Percentiles rank a stretch among this genome's conserved stretches.
Conservation (phyloP, 2,888 invertebrate genomes). For the Mythimna vitellina region DNA sequence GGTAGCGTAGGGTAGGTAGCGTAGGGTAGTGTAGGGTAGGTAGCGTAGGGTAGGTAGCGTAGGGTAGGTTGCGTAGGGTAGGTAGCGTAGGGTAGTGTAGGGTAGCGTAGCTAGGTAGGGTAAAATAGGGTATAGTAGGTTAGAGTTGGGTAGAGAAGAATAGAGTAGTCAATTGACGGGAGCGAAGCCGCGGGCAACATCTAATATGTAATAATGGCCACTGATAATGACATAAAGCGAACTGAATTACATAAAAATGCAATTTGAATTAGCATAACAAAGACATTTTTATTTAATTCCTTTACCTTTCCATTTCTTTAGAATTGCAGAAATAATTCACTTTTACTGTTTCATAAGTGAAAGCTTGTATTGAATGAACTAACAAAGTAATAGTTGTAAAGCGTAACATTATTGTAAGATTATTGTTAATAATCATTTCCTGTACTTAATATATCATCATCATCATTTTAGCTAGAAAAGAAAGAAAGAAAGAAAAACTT, state of each 20-base stretch:
- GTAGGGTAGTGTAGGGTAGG: no score
- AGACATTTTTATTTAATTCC: background rate
- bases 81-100: no score
- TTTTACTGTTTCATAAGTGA: conserved; percentile 9
- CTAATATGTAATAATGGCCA: background rate
- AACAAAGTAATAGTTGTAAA: background rate
- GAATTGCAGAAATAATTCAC: background rate
- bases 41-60: no score
- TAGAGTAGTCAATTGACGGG: no score
- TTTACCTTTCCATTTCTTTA: conserved; percentile 20
- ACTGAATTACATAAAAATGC: conserved; percentile 6
- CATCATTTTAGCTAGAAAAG: no score
- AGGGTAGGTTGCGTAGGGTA: no score
- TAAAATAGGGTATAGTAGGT: no score
- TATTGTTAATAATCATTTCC: background rate
- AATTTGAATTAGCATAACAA: conserved; percentile 27
- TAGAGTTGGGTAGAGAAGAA: no score
- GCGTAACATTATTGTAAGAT: background rate
- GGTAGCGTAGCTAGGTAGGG: no score
- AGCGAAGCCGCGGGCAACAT: no score
- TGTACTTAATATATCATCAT: background rate
- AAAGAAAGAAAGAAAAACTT: no score
- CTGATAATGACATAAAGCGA: background rate
- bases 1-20: no score
- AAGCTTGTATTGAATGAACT: conserved; percentile 10